These are phyloP conservation scores for Microdon myrmicae DNA, from an alignment of 2,888 invertebrate species.

Conservation along the genomic window DNA sequence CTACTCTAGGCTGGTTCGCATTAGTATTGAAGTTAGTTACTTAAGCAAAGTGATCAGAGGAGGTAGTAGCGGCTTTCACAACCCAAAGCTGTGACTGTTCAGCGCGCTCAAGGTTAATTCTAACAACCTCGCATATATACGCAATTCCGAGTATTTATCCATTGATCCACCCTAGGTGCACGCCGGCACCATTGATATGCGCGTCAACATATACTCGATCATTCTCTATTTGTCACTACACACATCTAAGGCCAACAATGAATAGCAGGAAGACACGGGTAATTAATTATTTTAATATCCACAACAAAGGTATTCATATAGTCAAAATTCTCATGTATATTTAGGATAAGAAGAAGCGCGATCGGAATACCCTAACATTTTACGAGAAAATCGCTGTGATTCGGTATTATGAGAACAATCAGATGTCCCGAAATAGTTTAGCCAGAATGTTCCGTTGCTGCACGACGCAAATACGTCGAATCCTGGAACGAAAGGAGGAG, in stretches of 20 bases:
- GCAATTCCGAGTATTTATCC: too few species aligned
- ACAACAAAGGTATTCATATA: too few species aligned
- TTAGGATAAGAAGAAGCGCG: slow-evolving; percentile 59
- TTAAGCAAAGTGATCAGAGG: too few species aligned
- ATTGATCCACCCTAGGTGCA: too few species aligned
- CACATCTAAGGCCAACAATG: slow-evolving; percentile 20
- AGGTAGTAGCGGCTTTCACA: too few species aligned
- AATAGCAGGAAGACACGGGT: slow-evolving; percentile 1
- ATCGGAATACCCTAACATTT: slow-evolving; percentile 62
- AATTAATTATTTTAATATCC: slow-evolving; percentile 4
- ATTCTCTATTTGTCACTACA: not conserved
- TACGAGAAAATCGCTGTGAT: slow-evolving; percentile 65
- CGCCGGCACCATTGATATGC: too few species aligned
- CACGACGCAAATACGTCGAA: slow-evolving; percentile 64
- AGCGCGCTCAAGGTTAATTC: too few species aligned
- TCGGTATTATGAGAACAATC: slow-evolving; percentile 63
- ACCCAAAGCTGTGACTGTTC: too few species aligned
- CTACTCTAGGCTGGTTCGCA: too few species aligned
- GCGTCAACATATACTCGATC: not conserved
- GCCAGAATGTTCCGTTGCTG: slow-evolving; percentile 65
- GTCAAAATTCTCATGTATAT: too few species aligned
- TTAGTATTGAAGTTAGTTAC: too few species aligned
- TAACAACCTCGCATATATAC: too few species aligned
- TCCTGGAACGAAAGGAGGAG: slow-evolving; percentile 61
- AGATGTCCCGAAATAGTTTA: slow-evolving; percentile 62